These are phyloP conservation scores for Leuciscus idus DNA, from an alignment of 2,113 vertebrate genomes.

Conservation along the genomic window DNA sequence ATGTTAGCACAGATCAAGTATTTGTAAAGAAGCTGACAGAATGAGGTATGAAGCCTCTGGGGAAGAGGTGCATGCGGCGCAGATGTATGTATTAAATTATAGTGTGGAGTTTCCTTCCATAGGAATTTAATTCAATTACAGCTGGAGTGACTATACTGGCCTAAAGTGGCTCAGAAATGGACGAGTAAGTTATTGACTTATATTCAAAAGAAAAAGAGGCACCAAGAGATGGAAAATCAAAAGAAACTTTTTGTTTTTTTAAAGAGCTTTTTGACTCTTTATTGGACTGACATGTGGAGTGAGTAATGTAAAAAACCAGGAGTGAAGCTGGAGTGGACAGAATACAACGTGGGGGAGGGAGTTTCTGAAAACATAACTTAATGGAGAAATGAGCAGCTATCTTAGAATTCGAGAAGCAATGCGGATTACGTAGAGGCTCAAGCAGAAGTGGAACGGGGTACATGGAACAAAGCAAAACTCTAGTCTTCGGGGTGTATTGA, in stretches of 20 bases:
- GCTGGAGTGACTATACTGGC: not conserved
- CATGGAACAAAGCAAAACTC: slow-evolving; percentile 56
- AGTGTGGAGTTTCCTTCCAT: slow-evolving; percentile 20
- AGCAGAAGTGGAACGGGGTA: not conserved
- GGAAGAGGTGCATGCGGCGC: slow-evolving; percentile 63
- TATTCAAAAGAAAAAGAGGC: not conserved
- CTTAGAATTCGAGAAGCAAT: not conserved
- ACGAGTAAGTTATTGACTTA: not conserved
- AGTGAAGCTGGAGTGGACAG: not conserved
- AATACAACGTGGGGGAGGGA: not conserved
- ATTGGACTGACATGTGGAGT: not conserved
- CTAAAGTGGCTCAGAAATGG: not conserved
- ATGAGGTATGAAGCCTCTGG: slow-evolving; percentile 66
- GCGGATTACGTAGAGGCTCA: slow-evolving; percentile 7
- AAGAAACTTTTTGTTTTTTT: not conserved
- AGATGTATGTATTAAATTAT: slow-evolving; percentile 16
- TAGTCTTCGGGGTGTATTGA: slow-evolving; percentile 39
- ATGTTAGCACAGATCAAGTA: slow-evolving; percentile 78
- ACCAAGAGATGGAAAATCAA: not conserved
- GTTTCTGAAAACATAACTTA: not conserved
- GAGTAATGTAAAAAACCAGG: not conserved
- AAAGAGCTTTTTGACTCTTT: not conserved
- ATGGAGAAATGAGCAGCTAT: not conserved
- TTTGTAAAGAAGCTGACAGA: slow-evolving; percentile 80
- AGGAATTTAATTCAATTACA: not conserved